Conservation (phyloP, 1,140 invertebrate genomes). For the Euwallacea fornicatus region DNA sequence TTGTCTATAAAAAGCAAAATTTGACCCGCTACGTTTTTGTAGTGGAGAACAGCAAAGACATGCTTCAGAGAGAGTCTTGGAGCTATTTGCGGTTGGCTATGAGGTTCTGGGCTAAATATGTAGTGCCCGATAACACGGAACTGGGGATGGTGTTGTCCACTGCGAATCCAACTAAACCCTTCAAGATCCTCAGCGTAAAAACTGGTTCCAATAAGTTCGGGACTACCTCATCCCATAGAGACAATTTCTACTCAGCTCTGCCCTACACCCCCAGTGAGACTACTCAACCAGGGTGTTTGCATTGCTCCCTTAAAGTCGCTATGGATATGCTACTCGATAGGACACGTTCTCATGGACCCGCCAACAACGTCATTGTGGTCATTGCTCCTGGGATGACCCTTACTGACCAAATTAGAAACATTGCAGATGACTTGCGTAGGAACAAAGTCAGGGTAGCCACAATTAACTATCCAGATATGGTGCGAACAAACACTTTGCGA, state of each 20-base stretch:
- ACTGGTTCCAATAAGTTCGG: conserved; percentile 46
- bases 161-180: conserved; percentile 45
- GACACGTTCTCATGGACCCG: conserved; percentile 51
- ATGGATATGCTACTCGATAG: conserved; percentile 57
- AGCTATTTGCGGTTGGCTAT: conserved; percentile 60
- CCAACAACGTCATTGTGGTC: conserved; percentile 59
- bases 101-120: conserved; percentile 60
- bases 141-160: conserved; percentile 55
- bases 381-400: conserved; percentile 57
- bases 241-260: conserved; percentile 57
- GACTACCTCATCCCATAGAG: conserved; percentile 45
- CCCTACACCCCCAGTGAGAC: conserved; percentile 57
- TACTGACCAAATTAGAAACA: conserved; percentile 45
- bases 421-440: conserved; percentile 49
- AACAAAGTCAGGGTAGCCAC: conserved; percentile 55
- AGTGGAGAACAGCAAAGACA: conserved; percentile 60
- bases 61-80: conserved; percentile 62
- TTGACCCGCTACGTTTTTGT: conserved; percentile 59
- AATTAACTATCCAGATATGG: conserved; percentile 57
- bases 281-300: conserved; percentile 55
- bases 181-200: conserved; percentile 43
- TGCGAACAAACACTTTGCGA: conserved; percentile 52
- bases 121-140: conserved; percentile 57
- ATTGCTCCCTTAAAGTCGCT: conserved; percentile 57
- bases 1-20: conserved; percentile 56